These are phyloP conservation scores for Drosophila pseudotalamancana DNA, from an alignment of 2,888 invertebrate species.

Conservation along the genomic window DNA sequence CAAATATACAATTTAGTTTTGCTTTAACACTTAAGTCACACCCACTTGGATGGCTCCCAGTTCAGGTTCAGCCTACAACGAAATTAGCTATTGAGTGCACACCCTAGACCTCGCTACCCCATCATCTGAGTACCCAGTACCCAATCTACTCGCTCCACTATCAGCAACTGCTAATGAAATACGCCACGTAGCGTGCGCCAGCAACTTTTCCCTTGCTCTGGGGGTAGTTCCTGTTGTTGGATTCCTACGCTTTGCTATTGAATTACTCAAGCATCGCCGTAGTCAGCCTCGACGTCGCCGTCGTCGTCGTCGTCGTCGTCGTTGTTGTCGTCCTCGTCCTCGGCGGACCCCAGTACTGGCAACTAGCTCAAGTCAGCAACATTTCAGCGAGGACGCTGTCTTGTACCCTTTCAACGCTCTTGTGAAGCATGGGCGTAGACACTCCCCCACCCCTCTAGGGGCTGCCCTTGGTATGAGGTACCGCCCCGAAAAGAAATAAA, in stretches of 20 bases:
- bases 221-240: conserved; percentile 48
- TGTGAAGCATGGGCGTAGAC: conserved; percentile 18
- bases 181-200: conserved; percentile 71
- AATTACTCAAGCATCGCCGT: conserved; percentile 71
- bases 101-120: conserved; percentile 2
- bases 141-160: conserved; percentile 39
- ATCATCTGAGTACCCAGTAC: not conserved
- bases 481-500: conserved; percentile 51
- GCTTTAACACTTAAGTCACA: conserved; percentile 40
- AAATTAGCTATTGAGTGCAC: conserved; percentile 48
- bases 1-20: conserved; percentile 60
- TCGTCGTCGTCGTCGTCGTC: conserved; percentile 19
- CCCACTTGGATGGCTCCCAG: conserved; percentile 32
- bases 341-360: conserved; percentile 30
- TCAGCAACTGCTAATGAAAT: conserved; percentile 75
- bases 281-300: conserved; percentile 30
- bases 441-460: not conserved
- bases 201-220: conserved; percentile 60
- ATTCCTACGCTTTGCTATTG: conserved; percentile 59
- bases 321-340: conserved; percentile 9
- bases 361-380: conserved; percentile 80
- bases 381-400: conserved; percentile 68
- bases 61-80: conserved; percentile 46
- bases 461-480: conserved; percentile 20
- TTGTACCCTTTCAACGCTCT: conserved; percentile 77